These are phyloP conservation scores for Casuarius casuarius DNA, from an alignment of 2,113 vertebrate genomes.

Conservation along the genomic window DNA sequence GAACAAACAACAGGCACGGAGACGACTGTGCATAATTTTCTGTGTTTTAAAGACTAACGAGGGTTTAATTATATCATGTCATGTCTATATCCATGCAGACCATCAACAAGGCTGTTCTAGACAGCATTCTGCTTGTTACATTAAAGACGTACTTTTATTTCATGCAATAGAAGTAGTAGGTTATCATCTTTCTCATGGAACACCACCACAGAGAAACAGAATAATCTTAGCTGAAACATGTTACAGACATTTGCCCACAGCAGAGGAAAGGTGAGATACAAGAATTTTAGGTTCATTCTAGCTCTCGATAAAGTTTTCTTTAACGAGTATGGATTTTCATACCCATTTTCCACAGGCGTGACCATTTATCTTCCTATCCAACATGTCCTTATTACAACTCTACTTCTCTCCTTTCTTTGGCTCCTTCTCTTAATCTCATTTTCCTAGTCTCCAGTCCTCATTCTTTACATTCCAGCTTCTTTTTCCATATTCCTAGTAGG, in stretches of 20 bases:
- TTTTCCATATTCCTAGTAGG: background rate
- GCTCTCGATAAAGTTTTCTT: background rate
- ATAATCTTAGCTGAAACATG: background rate
- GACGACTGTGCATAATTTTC: constrained; percentile 19
- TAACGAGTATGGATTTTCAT: background rate
- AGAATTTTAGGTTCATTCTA: background rate
- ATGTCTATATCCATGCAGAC: background rate
- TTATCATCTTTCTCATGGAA: background rate
- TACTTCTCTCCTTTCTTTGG: background rate
- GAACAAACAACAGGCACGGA: constrained; percentile 21
- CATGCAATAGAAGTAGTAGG: background rate
- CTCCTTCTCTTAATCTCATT: background rate
- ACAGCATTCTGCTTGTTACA: background rate
- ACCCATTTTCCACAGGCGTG: background rate
- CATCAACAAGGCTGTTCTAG: background rate
- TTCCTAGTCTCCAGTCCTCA: background rate
- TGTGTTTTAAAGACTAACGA: background rate
- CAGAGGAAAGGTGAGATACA: background rate
- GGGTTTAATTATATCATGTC: constrained; percentile 27
- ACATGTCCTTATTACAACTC: background rate
- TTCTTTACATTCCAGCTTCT: background rate
- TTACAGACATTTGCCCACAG: background rate
- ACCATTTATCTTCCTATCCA: background rate
- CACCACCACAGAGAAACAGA: background rate
- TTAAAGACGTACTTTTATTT: background rate